Percentiles rank a stretch among this genome's conserved stretches.
phyloP scores from a whole-genome alignment of 92 coral and sea anemone species.

The Porites cylindrica region DNA sequence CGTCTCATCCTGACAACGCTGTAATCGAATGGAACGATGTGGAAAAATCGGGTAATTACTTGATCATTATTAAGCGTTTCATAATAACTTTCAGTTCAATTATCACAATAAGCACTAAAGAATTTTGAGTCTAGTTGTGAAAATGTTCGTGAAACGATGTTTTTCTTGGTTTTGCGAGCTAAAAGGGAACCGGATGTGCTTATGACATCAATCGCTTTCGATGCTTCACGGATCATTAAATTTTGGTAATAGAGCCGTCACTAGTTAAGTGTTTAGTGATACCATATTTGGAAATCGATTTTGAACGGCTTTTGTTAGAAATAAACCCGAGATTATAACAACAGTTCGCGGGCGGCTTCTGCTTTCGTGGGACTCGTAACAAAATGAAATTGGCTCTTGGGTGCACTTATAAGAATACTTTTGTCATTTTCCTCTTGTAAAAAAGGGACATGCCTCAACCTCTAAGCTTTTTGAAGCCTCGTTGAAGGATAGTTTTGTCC shows the following conservation, averaged over 20 bases:
- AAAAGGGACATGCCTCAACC: too few relatives aligned
- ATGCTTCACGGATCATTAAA: neutral
- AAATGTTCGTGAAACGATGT: neutral
- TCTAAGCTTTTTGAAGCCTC: too few relatives aligned
- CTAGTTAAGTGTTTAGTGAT: neutral
- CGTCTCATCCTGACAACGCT: too few relatives aligned
- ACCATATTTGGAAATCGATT: constrained; percentile 44
- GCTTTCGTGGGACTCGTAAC: too few relatives aligned
- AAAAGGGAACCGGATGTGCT: constrained; percentile 1
- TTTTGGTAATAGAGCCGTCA: neutral
- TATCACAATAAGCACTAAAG: neutral
- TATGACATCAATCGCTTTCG: neutral
- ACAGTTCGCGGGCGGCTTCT: too few relatives aligned
- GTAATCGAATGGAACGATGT: neutral
- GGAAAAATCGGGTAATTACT: neutral
- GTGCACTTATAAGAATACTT: too few relatives aligned
- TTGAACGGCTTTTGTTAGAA: neutral
- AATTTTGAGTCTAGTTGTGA: neutral
- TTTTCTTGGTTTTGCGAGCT: neutral
- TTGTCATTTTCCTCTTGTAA: too few relatives aligned
- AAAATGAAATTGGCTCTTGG: too few relatives aligned
- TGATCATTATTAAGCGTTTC: neutral
- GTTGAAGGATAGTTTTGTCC: too few relatives aligned
- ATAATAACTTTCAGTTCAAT: neutral
- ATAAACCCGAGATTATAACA: too few relatives aligned